Conservation (phyloP, 2,113 vertebrate species). For the Aegypius monachus region DNA sequence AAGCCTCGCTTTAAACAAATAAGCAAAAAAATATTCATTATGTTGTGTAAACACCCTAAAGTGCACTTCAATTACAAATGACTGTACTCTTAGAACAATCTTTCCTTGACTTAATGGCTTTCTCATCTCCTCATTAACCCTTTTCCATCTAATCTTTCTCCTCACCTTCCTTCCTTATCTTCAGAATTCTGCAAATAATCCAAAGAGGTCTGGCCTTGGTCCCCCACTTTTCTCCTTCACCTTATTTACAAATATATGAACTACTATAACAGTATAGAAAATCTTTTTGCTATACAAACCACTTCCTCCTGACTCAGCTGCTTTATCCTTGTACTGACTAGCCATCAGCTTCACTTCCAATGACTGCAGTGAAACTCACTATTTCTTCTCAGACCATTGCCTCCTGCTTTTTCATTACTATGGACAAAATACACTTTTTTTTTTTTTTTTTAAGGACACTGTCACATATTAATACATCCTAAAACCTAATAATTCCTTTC, state of each 20-base stretch:
- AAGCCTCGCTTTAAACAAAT: background rate
- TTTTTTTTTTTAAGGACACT: background rate
- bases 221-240: background rate
- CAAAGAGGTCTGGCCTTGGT: background rate
- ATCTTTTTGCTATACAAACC: background rate
- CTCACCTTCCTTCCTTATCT: background rate
- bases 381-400: background rate
- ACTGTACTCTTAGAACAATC: background rate
- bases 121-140: background rate
- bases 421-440: background rate
- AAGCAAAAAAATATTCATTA: background rate
- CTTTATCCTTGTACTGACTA: background rate
- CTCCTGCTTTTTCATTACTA: background rate
- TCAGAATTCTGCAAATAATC: background rate
- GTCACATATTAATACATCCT: background rate
- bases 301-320: background rate
- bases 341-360: background rate
- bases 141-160: background rate
- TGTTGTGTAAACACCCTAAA: background rate
- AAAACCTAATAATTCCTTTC: background rate
- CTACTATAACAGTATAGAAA: background rate
- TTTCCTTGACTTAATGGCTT: background rate
- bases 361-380: background rate
- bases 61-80: background rate
- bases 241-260: background rate